A percentile compares a stretch with the other conserved stretches of the same genome.
These are phyloP conservation scores for Menura novaehollandiae DNA, from an alignment of 2,113 vertebrate genomes.

Conservation along the genomic window DNA sequence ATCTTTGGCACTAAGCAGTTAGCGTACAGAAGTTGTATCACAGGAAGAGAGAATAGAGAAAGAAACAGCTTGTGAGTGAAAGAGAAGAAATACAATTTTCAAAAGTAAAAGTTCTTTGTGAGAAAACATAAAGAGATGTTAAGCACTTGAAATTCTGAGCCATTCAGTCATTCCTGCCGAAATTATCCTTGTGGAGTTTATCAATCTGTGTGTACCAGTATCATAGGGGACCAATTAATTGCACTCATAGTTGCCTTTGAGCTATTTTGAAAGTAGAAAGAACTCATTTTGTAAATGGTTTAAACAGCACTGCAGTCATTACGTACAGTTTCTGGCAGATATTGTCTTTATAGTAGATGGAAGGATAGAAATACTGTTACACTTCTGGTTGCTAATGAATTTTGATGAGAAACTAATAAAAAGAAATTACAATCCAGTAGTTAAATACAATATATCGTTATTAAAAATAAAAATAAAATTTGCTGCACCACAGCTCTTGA, in stretches of 20 bases:
- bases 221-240: slow-evolving; percentile 62
- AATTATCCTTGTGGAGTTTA: slow-evolving; percentile 10
- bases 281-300: slow-evolving; percentile 44
- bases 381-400: not conserved
- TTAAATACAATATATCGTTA: not conserved
- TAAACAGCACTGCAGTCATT: slow-evolving; percentile 31
- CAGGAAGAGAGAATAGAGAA: not conserved
- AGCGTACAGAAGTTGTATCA: not conserved
- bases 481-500: not conserved
- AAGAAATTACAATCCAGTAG: not conserved
- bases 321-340: not conserved
- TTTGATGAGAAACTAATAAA: not conserved
- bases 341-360: not conserved
- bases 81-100: not conserved
- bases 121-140: not conserved
- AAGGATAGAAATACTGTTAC: not conserved
- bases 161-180: not conserved
- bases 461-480: not conserved
- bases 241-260: slow-evolving; percentile 31
- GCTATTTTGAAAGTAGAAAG: slow-evolving; percentile 40
- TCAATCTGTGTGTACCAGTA: slow-evolving; percentile 20
- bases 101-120: not conserved
- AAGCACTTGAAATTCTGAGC: slow-evolving; percentile 17
- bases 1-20: not conserved
- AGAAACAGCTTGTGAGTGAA: not conserved